phyloP scores from a whole-genome alignment of 2,797 vertebrate genomes.

The Pipistrellus kuhlii region DNA sequence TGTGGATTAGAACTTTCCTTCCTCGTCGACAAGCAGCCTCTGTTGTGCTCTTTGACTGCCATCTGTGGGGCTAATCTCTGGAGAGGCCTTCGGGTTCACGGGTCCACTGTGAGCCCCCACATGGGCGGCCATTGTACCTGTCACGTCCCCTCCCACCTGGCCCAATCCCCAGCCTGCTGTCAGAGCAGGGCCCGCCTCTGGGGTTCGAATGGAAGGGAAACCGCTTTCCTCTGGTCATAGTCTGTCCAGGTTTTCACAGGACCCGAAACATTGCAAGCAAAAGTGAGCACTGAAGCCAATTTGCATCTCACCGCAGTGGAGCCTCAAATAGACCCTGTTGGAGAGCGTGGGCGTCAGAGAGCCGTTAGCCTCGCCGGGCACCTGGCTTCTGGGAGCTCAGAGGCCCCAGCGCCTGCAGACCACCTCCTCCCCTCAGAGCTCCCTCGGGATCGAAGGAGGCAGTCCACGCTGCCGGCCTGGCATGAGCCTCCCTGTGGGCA shows the following conservation, averaged over 20 bases:
- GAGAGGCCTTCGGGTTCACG: neutral
- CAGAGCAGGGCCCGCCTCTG: neutral
- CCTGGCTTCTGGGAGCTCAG: constrained; percentile 20
- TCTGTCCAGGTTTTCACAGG: constrained; percentile 38
- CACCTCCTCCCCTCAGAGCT: neutral
- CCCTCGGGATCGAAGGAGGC: neutral
- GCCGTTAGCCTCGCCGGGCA: neutral
- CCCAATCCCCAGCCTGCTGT: neutral
- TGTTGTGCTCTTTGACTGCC: neutral
- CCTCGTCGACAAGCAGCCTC: neutral
- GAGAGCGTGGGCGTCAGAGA: constrained; percentile 19
- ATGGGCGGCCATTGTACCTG: neutral
- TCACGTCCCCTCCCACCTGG: neutral
- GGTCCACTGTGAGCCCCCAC: neutral
- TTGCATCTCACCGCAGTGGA: constrained; percentile 70
- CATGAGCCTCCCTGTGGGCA: neutral
- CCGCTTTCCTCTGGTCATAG: neutral
- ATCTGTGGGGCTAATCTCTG: neutral
- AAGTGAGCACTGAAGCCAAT: constrained; percentile 55
- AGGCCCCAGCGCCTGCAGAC: neutral
- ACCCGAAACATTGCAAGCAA: neutral
- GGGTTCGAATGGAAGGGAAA: neutral
- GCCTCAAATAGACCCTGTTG: constrained; percentile 25
- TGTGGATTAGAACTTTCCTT: neutral
- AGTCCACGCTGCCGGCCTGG: neutral